Evolutionary conservation across 2,888 invertebrate genomes (phyloP).

Genomic region (Vanessa cardui): DNA sequence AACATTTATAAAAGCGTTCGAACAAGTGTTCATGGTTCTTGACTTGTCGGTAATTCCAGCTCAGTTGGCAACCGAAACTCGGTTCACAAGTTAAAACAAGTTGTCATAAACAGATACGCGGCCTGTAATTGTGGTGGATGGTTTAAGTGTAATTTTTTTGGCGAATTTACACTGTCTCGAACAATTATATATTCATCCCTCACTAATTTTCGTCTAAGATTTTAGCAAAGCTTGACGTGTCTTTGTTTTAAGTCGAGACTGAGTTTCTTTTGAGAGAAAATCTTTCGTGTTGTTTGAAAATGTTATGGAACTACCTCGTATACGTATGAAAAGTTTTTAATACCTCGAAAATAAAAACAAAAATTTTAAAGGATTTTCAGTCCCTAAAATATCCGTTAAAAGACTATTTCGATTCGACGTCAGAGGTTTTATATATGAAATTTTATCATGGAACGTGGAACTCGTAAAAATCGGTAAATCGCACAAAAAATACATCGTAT

Average conservation of each 20-base stretch:
- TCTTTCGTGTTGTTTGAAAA: not conserved
- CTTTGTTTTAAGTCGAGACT: not conserved
- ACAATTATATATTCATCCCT: not conserved
- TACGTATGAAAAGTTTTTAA: not conserved
- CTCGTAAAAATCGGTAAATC: constrained; percentile 10
- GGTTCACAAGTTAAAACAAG: constrained; percentile 9
- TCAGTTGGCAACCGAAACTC: constrained; percentile 8
- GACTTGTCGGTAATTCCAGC: constrained; percentile 15
- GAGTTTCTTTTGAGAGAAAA: not conserved
- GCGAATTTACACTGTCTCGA: not conserved
- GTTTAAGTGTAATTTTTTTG: constrained; percentile 1
- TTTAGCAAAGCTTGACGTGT: not conserved
- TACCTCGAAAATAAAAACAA: not conserved
- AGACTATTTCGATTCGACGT: not conserved
- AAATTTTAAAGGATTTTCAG: too few relatives aligned
- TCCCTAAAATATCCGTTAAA: not conserved
- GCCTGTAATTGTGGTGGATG: constrained; percentile 10
- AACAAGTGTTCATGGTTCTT: constrained; percentile 24
- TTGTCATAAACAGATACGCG: constrained; percentile 11
- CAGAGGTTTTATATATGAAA: constrained; percentile 5
- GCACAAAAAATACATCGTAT: constrained; percentile 8
- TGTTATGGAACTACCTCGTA: not conserved
- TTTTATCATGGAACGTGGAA: constrained; percentile 9
- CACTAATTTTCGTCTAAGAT: not conserved
- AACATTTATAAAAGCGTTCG: constrained; percentile 22